A percentile compares a stretch with the other conserved stretches of the same genome.
Conservation (phyloP, 2,113 vertebrate genomes). For the Catharus bicknelli region DNA sequence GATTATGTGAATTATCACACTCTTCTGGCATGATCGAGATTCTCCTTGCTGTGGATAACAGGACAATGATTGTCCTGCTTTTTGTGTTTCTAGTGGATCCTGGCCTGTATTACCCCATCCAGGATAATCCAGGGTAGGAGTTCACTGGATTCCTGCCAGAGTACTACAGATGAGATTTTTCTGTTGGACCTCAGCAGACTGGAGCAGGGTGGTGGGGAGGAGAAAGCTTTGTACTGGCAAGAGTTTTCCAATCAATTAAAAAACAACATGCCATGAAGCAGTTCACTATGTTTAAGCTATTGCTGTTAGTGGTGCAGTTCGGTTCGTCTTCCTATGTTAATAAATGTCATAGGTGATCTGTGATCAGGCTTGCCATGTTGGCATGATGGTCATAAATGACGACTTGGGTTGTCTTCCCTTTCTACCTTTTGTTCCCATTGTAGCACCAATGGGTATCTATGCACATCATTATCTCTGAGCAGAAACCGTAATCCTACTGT, state of each 20-base stretch:
- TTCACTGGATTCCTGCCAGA: not conserved
- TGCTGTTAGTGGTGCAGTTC: not conserved
- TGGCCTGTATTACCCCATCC: not conserved
- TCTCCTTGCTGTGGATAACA: not conserved
- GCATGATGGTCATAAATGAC: not conserved
- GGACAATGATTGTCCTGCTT: not conserved
- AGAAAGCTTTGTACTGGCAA: not conserved
- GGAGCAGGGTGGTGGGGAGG: not conserved
- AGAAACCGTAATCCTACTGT: not conserved
- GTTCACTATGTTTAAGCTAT: not conserved
- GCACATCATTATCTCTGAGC: not conserved
- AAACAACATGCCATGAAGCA: not conserved
- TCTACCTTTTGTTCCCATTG: not conserved
- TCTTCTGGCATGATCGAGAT: not conserved
- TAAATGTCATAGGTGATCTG: not conserved
- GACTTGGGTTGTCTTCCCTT: not conserved
- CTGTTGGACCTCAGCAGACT: not conserved
- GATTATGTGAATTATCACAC: not conserved
- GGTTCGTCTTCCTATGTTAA: not conserved
- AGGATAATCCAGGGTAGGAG: not conserved
- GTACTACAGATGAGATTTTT: not conserved
- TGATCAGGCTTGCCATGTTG: not conserved
- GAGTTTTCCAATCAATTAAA: not conserved
- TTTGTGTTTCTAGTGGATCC: not conserved
- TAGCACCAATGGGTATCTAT: not conserved